These are phyloP conservation scores for Platypus cylindrus DNA, from an alignment of 2,888 invertebrate species.

Conservation along the genomic window DNA sequence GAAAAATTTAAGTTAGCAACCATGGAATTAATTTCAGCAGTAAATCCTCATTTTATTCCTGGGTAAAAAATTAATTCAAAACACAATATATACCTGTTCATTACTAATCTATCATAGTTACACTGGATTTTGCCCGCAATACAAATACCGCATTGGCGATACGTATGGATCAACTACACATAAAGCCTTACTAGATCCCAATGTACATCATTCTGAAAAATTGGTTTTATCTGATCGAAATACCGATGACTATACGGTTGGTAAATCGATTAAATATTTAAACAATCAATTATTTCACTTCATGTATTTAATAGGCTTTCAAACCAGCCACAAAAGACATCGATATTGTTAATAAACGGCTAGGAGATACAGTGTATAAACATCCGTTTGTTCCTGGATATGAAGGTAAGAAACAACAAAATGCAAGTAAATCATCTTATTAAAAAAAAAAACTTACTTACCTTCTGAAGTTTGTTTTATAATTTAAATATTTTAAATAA, in stretches of 20 bases:
- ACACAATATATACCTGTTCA: not conserved
- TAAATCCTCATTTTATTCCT: constrained; percentile 61
- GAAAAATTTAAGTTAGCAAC: constrained; percentile 6
- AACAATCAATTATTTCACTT: too few relatives aligned
- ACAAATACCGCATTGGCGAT: constrained; percentile 59
- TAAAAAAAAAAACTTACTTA: too few relatives aligned
- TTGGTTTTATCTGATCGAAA: constrained; percentile 52
- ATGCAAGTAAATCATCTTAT: too few relatives aligned
- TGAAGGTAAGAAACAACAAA: constrained; percentile 53
- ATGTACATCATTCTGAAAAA: constrained; percentile 57
- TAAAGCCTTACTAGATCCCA: constrained; percentile 61
- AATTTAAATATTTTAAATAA: too few relatives aligned
- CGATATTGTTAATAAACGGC: constrained; percentile 49
- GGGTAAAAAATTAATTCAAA: constrained; percentile 42
- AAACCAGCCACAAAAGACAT: constrained; percentile 54
- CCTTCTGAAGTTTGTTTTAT: too few relatives aligned
- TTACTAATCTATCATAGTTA: constrained; percentile 40
- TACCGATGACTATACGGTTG: constrained; percentile 51
- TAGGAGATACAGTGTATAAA: constrained; percentile 55
- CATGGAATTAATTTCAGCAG: constrained; percentile 46
- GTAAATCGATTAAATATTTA: too few relatives aligned
- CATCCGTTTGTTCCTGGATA: constrained; percentile 66
- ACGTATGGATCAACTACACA: constrained; percentile 64
- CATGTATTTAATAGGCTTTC: constrained; percentile 33
- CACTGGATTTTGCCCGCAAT: constrained; percentile 65